Conservation (phyloP, 2,888 invertebrate species). For the Terebella lapidaria region DNA sequence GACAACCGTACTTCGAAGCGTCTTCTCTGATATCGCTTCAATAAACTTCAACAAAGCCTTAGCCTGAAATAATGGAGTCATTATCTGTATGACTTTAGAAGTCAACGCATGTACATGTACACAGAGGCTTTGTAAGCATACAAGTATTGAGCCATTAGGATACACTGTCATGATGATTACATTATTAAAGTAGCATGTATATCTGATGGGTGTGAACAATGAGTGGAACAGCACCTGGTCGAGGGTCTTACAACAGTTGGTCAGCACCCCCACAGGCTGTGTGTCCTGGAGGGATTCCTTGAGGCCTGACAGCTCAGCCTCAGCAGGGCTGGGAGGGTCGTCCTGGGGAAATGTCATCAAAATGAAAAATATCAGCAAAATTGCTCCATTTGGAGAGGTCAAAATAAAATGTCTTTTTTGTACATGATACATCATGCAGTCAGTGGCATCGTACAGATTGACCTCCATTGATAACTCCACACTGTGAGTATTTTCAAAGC, state of each 20-base stretch:
- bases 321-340: conserved; percentile 27
- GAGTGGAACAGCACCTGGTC: too few species aligned
- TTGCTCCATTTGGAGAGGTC: too few species aligned
- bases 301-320: conserved; percentile 67
- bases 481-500: too few species aligned
- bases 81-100: background rate
- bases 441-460: too few species aligned
- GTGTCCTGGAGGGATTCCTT: conserved; percentile 81
- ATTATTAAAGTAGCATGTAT: too few species aligned
- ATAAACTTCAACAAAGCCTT: conserved; percentile 88
- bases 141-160: too few species aligned
- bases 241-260: conserved; percentile 83
- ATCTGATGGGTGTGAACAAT: too few species aligned
- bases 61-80: conserved; percentile 60
- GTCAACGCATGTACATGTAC: too few species aligned
- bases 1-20: conserved; percentile 80
- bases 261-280: conserved; percentile 83
- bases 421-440: too few species aligned
- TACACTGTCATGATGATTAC: too few species aligned
- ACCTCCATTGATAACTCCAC: background rate
- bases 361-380: background rate
- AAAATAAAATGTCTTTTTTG: too few species aligned
- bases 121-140: too few species aligned
- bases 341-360: conserved; percentile 7
- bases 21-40: conserved; percentile 90